Evolutionary conservation across 1,140 invertebrate species (phyloP).

Genomic region (Cotesia chilonis): DNA sequence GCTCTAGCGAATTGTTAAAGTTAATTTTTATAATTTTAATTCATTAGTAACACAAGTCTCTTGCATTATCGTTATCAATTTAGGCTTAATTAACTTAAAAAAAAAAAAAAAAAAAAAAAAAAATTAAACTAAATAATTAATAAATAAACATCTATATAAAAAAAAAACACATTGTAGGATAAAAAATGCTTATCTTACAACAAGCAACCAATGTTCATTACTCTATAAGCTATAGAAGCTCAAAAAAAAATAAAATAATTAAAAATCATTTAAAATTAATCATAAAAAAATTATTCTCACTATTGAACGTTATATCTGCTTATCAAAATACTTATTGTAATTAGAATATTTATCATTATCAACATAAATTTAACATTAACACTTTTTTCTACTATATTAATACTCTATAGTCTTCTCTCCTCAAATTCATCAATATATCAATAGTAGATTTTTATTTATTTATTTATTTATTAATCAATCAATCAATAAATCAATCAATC

Average conservation of each 20-base stretch:
- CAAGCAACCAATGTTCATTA: conserved; percentile 48
- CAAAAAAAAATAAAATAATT: conserved; percentile 41
- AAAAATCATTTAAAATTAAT: conserved; percentile 51
- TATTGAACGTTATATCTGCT: conserved; percentile 50
- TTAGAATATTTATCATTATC: neutral
- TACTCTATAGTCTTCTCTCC: neutral
- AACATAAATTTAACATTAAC: neutral
- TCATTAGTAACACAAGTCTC: neutral
- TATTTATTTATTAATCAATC: too few relatives aligned
- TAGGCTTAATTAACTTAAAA: neutral
- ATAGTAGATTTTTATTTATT: too few relatives aligned
- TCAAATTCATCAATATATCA: too few relatives aligned
- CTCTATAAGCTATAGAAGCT: conserved; percentile 48
- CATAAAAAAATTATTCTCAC: conserved; percentile 44
- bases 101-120: too few relatives aligned
- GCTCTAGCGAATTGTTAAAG: neutral
- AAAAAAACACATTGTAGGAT: conserved; percentile 5
- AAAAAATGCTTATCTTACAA: conserved; percentile 18
- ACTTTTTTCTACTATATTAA: neutral
- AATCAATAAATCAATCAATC: too few relatives aligned
- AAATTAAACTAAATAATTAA: neutral
- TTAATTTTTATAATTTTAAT: neutral
- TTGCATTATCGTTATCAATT: neutral
- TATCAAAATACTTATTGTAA: conserved; percentile 45
- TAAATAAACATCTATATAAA: conserved; percentile 19